These are phyloP conservation scores for Chionis minor DNA, from an alignment of 2,113 vertebrate species.

Conservation along the genomic window DNA sequence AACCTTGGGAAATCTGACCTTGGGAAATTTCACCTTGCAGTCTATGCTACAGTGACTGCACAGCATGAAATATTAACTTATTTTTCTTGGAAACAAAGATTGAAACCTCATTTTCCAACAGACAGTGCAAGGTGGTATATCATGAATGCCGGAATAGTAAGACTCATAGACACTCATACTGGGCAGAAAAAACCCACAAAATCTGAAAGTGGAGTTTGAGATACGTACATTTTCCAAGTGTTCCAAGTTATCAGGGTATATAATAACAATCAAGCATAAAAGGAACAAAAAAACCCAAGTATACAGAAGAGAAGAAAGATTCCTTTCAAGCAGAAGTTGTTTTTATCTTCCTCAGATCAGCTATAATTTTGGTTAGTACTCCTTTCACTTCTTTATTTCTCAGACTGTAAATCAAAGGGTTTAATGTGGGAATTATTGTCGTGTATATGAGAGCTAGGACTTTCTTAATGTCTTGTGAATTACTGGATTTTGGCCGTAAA, in stretches of 20 bases:
- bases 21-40: background rate
- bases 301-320: background rate
- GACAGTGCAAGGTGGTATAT: background rate
- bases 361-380: background rate
- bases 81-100: background rate
- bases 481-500: background rate
- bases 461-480: background rate
- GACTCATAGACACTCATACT: background rate
- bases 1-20: background rate
- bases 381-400: constrained; percentile 54
- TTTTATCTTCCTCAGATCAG: background rate
- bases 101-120: background rate
- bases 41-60: background rate
- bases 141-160: background rate
- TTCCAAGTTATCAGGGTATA: background rate
- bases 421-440: constrained; percentile 18
- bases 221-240: background rate
- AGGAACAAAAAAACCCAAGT: background rate
- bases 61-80: background rate
- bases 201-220: background rate
- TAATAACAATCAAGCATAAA: background rate
- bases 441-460: constrained; percentile 48
- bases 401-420: constrained; percentile 45
- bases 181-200: background rate
- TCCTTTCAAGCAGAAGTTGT: background rate